phyloP scores from a whole-genome alignment of 2,113 vertebrate genomes.

The Actenoides hombroni region DNA sequence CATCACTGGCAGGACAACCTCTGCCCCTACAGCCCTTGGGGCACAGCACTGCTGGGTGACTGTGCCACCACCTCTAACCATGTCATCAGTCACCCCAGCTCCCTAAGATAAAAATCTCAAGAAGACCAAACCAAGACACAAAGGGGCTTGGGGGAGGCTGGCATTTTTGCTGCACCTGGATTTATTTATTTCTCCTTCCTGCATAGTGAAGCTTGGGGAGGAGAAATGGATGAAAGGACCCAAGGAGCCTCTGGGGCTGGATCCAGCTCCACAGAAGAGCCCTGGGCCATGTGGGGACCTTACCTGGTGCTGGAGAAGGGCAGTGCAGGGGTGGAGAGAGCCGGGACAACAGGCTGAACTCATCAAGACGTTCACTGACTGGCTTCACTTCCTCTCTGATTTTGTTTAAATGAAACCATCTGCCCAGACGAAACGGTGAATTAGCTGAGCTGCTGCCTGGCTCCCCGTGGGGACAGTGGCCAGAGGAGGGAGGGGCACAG shows the following conservation, averaged over 20 bases:
- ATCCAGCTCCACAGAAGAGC: not conserved
- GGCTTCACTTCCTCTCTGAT: slow-evolving; percentile 10
- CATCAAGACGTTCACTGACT: not conserved
- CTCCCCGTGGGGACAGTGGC: not conserved
- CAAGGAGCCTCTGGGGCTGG: not conserved
- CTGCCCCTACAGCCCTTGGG: not conserved
- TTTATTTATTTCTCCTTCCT: not conserved
- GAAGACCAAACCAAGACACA: accelerated
- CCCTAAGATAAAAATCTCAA: accelerated
- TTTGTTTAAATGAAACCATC: slow-evolving; percentile 73
- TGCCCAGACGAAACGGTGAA: slow-evolving; percentile 65
- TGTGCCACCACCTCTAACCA: not conserved
- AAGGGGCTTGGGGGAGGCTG: not conserved
- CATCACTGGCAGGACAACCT: accelerated
- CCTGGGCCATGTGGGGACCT: not conserved
- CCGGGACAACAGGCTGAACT: not conserved
- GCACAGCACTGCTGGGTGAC: not conserved
- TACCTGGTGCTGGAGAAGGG: not conserved
- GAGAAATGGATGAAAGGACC: not conserved
- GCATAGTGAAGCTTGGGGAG: not conserved
- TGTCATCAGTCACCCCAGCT: accelerated
- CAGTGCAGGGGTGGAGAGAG: not conserved
- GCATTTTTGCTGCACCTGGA: not conserved
- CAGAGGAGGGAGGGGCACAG: not conserved
- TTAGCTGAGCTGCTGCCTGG: slow-evolving; percentile 47